Conservation (phyloP, 30 jellyfish, hydroid and myxozoan genomes). For the Euphysa ruthae region DNA sequence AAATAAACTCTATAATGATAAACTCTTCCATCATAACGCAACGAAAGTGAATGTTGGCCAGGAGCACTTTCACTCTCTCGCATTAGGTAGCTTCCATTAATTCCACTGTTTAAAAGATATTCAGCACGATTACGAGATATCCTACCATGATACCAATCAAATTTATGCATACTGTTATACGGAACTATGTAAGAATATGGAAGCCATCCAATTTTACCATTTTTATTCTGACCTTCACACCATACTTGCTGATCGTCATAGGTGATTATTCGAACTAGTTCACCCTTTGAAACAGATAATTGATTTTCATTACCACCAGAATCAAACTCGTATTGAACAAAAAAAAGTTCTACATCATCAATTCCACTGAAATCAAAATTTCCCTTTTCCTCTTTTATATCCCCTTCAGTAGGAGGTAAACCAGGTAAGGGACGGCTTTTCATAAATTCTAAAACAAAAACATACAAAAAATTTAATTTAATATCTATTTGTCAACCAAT, state of each 20-base stretch:
- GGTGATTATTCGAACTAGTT: conserved; percentile 42
- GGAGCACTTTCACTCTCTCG: conserved; percentile 94
- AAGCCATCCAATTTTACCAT: conserved; percentile 76
- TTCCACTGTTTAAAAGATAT: conserved; percentile 82
- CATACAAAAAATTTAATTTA: neutral
- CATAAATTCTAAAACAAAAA: conserved; percentile 54
- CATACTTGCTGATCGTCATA: conserved; percentile 56
- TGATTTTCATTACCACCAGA: conserved; percentile 67
- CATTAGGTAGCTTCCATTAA: conserved; percentile 78
- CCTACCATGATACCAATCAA: conserved; percentile 90
- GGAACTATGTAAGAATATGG: conserved; percentile 73
- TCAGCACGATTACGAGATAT: conserved; percentile 91
- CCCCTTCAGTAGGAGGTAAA: conserved; percentile 56
- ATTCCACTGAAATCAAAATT: neutral
- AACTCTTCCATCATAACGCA: conserved; percentile 83
- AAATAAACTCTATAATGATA: conserved; percentile 81
- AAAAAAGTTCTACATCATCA: conserved; percentile 51
- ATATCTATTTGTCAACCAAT: neutral
- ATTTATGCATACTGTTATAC: conserved; percentile 54
- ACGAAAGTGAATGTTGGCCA: conserved; percentile 89
- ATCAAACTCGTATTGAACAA: conserved; percentile 77
- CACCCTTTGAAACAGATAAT: conserved; percentile 61
- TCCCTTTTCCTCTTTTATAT: neutral
- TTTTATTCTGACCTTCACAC: conserved; percentile 75
- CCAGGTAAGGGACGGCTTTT: conserved; percentile 83